A percentile compares a stretch with the other conserved stretches of the same genome.
These are phyloP conservation scores for Furcula furcula DNA, from an alignment of 2,888 invertebrate species.

Conservation along the genomic window DNA sequence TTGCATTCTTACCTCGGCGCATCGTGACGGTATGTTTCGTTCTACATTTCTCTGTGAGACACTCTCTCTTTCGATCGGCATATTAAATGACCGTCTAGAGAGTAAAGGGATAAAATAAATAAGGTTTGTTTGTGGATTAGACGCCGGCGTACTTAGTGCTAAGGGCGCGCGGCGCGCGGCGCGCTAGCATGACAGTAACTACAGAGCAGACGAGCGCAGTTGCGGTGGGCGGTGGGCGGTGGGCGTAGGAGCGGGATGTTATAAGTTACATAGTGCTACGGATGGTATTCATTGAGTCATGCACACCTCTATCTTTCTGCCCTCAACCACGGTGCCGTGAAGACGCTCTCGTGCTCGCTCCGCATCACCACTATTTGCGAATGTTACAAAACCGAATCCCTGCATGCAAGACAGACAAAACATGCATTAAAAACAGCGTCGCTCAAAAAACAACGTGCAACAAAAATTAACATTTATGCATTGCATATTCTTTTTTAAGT, in stretches of 20 bases:
- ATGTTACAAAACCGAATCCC: conserved; percentile 99
- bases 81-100: conserved; percentile 86
- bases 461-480: conserved; percentile 86
- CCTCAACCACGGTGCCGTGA: conserved; percentile 99
- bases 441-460: conserved; percentile 90
- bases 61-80: conserved; percentile 82
- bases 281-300: conserved; percentile 88
- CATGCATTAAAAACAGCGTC: conserved; percentile 94
- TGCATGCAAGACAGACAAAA: conserved; percentile 99
- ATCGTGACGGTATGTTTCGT: conserved; percentile 79
- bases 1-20: conserved; percentile 77
- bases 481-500: conserved; percentile 79
- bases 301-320: conserved; percentile 99
- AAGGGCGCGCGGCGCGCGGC: conserved; percentile 49
- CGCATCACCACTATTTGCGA: conserved; percentile 99
- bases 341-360: conserved; percentile 99
- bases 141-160: conserved; percentile 72
- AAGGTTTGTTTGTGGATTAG: conserved; percentile 79
- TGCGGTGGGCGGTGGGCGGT: conserved; percentile 62
- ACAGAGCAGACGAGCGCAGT: conserved; percentile 81
- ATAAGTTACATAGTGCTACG: conserved; percentile 84
- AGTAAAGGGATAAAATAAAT: conserved; percentile 83
- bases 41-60: conserved; percentile 82
- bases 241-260: conserved; percentile 84
- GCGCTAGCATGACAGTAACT: conserved; percentile 79